phyloP scores from a whole-genome alignment of 2,888 invertebrate genomes.

The Tetanocera ferruginea region DNA sequence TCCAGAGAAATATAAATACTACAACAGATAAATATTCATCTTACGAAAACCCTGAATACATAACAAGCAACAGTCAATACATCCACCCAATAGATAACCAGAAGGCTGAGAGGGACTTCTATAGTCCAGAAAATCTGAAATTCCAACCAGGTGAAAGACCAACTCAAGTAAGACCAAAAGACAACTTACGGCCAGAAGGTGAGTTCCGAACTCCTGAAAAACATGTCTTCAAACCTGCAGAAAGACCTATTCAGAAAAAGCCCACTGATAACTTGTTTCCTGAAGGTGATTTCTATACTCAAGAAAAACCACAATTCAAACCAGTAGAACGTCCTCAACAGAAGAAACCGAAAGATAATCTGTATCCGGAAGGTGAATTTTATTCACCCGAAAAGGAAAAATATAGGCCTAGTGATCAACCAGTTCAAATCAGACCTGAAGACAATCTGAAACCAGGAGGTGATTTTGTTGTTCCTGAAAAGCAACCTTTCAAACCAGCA shows the following conservation, averaged over 20 bases:
- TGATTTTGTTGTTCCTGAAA: conserved; percentile 67
- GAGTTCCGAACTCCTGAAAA: conserved; percentile 72
- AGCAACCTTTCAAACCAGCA: conserved; percentile 72
- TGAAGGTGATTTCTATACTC: conserved; percentile 64
- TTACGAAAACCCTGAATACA: conserved; percentile 68
- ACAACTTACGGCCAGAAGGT: conserved; percentile 70
- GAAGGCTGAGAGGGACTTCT: conserved; percentile 70
- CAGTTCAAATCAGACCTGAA: conserved; percentile 66
- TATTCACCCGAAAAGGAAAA: conserved; percentile 67
- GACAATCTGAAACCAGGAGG: conserved; percentile 75
- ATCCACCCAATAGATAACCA: conserved; percentile 71
- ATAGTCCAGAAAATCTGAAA: conserved; percentile 65
- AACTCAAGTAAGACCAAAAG: conserved; percentile 70
- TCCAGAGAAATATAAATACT: neutral
- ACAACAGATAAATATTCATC: neutral
- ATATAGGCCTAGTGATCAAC: conserved; percentile 70
- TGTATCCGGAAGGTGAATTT: conserved; percentile 72
- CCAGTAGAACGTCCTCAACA: conserved; percentile 71
- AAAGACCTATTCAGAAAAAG: conserved; percentile 26
- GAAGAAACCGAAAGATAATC: conserved; percentile 71
- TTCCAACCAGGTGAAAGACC: conserved; percentile 71
- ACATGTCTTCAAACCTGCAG: conserved; percentile 67
- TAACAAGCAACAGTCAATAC: conserved; percentile 60
- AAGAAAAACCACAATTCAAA: conserved; percentile 64
- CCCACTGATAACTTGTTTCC: conserved; percentile 24